phyloP scores from a whole-genome alignment of 2,113 vertebrate species.

The Neodon shergylaensis region DNA sequence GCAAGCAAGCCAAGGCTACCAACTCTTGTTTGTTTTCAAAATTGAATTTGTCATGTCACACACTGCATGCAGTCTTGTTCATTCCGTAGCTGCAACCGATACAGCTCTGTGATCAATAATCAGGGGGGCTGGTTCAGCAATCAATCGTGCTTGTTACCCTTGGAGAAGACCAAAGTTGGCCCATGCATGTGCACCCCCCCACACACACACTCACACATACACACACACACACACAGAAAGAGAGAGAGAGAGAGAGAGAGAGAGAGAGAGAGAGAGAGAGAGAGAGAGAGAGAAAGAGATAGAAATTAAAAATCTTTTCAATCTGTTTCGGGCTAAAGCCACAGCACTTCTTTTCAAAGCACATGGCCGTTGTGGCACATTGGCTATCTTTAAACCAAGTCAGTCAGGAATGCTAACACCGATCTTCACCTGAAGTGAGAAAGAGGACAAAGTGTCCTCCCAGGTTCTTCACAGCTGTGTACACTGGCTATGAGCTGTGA shows the following conservation, averaged over 20 bases:
- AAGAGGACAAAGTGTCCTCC: neutral
- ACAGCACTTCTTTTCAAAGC: neutral
- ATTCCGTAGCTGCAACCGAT: neutral
- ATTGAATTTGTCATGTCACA: neutral
- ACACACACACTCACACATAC: neutral
- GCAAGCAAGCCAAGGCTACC: neutral
- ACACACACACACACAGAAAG: no score
- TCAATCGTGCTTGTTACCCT: no score
- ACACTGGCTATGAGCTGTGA: neutral
- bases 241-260: no score
- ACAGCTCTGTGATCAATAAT: neutral
- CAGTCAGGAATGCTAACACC: neutral
- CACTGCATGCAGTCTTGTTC: neutral
- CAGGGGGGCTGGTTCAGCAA: neutral
- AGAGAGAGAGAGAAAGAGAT: no score
- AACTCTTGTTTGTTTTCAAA: neutral
- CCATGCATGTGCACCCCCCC: neutral
- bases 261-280: no score
- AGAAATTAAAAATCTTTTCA: neutral
- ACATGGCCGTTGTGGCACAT: neutral
- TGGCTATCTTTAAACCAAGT: neutral
- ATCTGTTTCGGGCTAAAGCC: neutral
- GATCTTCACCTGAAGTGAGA: neutral
- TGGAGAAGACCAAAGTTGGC: neutral
- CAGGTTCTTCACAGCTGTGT: accelerated